A percentile compares a stretch with the other conserved stretches of the same genome.
Conservation (phyloP, 2,888 invertebrate genomes). For the Cephus nigrinus region DNA sequence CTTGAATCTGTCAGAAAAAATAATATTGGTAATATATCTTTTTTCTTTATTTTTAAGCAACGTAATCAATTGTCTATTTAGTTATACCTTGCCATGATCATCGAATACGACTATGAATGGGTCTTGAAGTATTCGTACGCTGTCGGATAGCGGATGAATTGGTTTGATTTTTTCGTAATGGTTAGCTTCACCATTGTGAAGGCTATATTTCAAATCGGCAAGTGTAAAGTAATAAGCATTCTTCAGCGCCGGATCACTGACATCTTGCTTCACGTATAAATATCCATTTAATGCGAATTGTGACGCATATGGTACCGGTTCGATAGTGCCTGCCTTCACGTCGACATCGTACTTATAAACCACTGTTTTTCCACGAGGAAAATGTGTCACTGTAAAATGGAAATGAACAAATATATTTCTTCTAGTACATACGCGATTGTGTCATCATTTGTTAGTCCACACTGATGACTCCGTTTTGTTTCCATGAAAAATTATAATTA, state of each 20-base stretch:
- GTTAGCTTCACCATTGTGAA: constrained; percentile 52
- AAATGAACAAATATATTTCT: not conserved
- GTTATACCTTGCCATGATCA: constrained; percentile 40
- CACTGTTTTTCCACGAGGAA: constrained; percentile 68
- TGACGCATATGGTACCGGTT: constrained; percentile 56
- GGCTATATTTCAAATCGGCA: constrained; percentile 51
- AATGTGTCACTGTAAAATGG: constrained; percentile 32
- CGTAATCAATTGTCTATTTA: not conserved
- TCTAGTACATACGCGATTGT: not conserved
- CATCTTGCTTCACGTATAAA: constrained; percentile 52
- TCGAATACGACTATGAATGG: constrained; percentile 49
- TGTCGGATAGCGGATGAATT: constrained; percentile 32
- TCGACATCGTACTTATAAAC: constrained; percentile 63
- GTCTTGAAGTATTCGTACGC: constrained; percentile 36
- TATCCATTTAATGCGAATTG: constrained; percentile 57
- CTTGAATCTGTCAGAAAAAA: constrained; percentile 46
- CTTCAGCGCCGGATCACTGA: constrained; percentile 36
- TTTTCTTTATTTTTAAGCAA: not conserved
- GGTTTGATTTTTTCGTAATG: constrained; percentile 26
- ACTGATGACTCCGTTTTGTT: no score
- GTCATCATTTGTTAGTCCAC: not conserved
- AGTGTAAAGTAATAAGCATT: constrained; percentile 53
- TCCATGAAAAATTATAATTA: not conserved
- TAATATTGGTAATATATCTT: not conserved
- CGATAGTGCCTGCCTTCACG: constrained; percentile 57